Evolutionary conservation across 1,140 invertebrate species (phyloP).

Genomic region (Bombus soroeensis): DNA sequence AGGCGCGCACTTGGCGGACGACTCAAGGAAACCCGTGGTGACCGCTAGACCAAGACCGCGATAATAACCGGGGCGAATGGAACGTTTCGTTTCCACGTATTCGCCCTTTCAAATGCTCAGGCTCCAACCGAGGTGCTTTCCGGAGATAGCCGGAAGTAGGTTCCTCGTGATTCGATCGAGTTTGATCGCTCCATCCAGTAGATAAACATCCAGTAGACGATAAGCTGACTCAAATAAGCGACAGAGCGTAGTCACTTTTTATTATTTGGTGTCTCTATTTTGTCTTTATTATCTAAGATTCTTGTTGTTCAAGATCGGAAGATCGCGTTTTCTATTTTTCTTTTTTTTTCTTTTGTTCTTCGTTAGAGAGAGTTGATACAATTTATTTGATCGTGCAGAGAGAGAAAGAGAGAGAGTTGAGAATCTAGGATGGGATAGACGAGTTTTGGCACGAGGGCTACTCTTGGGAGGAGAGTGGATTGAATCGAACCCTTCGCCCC

Average conservation of each 20-base stretch:
- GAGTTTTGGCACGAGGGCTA: constrained; percentile 27
- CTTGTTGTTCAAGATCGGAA: not conserved
- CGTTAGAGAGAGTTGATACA: not conserved
- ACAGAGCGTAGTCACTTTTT: not conserved
- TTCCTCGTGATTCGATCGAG: not conserved
- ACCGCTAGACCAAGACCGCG: constrained; percentile 73
- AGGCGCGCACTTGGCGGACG: constrained; percentile 77
- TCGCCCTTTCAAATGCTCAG: constrained; percentile 23
- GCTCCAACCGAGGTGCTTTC: constrained; percentile 30
- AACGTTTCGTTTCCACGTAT: constrained; percentile 64
- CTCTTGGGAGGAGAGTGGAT: constrained; percentile 43
- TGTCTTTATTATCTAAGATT: not conserved
- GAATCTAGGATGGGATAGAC: constrained; percentile 6
- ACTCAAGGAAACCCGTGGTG: constrained; percentile 76
- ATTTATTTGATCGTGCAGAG: not conserved
- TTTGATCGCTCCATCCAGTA: not conserved
- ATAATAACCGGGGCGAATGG: constrained; percentile 70
- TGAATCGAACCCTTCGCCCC: constrained; percentile 56
- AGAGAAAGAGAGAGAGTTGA: not conserved
- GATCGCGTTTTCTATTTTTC: not conserved
- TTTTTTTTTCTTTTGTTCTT: not conserved
- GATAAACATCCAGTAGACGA: not conserved
- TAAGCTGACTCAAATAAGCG: not conserved
- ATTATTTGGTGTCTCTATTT: not conserved
- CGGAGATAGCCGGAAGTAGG: constrained; percentile 57